Conservation (phyloP, 2,797 vertebrate species). For the Zonotrichia albicollis region DNA sequence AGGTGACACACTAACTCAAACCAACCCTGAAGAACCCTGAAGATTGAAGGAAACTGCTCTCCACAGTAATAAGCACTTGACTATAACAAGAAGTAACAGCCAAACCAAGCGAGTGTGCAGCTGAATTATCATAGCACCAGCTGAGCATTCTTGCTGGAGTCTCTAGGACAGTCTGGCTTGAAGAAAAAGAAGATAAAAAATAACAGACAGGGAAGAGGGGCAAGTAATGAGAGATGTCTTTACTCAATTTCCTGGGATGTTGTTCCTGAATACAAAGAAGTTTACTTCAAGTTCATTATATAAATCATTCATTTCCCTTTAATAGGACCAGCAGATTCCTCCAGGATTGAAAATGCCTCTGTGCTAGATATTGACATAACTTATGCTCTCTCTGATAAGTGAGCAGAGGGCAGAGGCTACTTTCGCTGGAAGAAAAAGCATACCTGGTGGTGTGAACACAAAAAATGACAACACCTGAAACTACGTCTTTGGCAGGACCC, state of each 20-base stretch:
- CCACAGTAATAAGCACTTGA: background rate
- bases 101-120: background rate
- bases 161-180: constrained; percentile 79
- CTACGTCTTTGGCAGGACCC: background rate
- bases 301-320: background rate
- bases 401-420: background rate
- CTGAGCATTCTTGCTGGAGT: constrained; percentile 78
- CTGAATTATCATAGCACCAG: constrained; percentile 79
- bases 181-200: constrained; percentile 87
- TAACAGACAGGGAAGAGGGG: constrained; percentile 80
- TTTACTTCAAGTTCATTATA: background rate
- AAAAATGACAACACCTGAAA: background rate
- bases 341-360: background rate
- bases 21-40: background rate
- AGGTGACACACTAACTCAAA: background rate
- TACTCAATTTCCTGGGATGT: constrained; percentile 78
- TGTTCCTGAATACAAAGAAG: constrained; percentile 77
- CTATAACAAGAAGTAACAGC: background rate
- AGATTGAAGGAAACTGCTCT: background rate
- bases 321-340: background rate
- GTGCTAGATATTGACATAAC: background rate
- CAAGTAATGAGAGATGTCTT: constrained; percentile 84
- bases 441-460: background rate
- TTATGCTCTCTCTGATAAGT: background rate
- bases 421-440: background rate